Evolutionary conservation across 1,140 invertebrate genomes (phyloP).

Genomic region (Achroia grisella): DNA sequence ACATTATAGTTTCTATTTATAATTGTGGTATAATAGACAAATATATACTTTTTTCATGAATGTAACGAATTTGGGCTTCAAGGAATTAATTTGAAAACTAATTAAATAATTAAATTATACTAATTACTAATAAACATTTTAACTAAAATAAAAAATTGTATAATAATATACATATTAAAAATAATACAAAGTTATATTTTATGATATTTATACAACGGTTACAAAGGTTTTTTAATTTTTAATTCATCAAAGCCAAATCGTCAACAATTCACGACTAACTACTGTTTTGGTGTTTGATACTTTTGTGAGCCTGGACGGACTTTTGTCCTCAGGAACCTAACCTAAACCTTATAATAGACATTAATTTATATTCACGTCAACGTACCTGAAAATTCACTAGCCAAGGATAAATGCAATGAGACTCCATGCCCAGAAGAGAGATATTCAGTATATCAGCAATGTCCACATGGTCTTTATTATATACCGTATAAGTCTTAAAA

Average conservation of each 20-base stretch:
- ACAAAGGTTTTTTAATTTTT: background rate
- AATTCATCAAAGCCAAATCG: constrained; percentile 33
- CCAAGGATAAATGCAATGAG: no score
- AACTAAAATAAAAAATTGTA: no score
- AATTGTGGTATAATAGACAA: constrained; percentile 65
- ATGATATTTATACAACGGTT: no score
- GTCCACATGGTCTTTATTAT: no score
- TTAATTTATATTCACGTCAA: background rate
- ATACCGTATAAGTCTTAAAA: no score
- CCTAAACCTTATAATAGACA: constrained; percentile 16
- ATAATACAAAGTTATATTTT: no score
- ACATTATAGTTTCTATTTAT: constrained; percentile 32
- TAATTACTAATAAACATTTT: no score
- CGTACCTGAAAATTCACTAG: no score
- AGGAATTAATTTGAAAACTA: constrained; percentile 26
- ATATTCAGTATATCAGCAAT: no score
- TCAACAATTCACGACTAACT: constrained; percentile 44
- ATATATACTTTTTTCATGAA: constrained; percentile 41
- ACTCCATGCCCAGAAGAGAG: no score
- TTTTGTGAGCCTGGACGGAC: constrained; percentile 63
- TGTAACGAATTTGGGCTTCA: constrained; percentile 25
- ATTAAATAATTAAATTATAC: no score
- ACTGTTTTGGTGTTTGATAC: constrained; percentile 70
- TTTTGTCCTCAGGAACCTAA: constrained; percentile 61
- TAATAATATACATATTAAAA: no score